Percentiles rank a stretch among this genome's conserved stretches.
Evolutionary conservation across 2,113 vertebrate species (phyloP).

Genomic region (Terrapene triunguis): DNA sequence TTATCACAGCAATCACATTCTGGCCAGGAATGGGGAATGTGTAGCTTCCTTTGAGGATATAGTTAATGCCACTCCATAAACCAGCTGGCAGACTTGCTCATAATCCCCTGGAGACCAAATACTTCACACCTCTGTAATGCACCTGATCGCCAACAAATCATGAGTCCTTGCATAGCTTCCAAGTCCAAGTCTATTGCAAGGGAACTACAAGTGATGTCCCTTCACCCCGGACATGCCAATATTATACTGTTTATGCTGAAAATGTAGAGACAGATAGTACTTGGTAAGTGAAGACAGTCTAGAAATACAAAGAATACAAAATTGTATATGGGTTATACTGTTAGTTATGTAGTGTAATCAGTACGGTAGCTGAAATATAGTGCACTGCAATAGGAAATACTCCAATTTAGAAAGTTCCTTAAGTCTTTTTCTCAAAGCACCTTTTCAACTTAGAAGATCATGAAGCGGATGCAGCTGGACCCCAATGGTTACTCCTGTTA

Average conservation of each 20-base stretch:
- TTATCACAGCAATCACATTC: neutral
- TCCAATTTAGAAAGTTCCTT: neutral
- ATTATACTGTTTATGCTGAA: neutral
- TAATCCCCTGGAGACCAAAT: accelerated
- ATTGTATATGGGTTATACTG: accelerated
- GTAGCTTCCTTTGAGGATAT: neutral
- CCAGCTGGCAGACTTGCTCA: neutral
- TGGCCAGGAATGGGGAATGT: neutral
- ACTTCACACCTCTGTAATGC: neutral
- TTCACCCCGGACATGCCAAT: neutral
- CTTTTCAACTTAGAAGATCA: neutral
- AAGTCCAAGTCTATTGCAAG: neutral
- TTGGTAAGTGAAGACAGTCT: neutral
- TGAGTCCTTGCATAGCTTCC: accelerated
- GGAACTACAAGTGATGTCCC: neutral
- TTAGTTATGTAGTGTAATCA: neutral
- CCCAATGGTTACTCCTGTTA: neutral
- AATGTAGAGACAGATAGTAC: accelerated
- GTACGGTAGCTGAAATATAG: neutral
- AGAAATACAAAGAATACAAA: neutral
- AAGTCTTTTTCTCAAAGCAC: neutral
- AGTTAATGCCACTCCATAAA: neutral
- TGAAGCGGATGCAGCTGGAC: neutral
- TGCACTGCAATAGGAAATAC: neutral
- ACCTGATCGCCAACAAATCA: neutral